Evolutionary conservation across 2,888 invertebrate species (phyloP).

Genomic region (Rhabditoides inermis): DNA sequence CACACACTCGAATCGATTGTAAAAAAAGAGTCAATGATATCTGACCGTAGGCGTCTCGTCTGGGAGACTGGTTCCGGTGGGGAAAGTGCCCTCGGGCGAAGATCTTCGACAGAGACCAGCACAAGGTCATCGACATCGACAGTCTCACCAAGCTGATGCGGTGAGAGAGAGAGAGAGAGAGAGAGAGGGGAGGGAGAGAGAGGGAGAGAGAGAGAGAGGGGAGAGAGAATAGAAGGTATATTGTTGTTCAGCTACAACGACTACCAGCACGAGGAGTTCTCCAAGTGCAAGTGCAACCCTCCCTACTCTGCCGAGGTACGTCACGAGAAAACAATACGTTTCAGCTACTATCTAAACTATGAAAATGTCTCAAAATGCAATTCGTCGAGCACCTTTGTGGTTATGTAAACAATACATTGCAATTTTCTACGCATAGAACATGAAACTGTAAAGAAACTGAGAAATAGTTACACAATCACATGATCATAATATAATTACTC

Average conservation of each 20-base stretch:
- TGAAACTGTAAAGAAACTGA: too few relatives aligned
- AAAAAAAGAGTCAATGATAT: too few relatives aligned
- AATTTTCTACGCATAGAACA: too few relatives aligned
- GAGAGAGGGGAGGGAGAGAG: conserved; percentile 56
- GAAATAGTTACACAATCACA: too few relatives aligned
- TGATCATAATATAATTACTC: too few relatives aligned
- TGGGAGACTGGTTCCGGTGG: conserved; percentile 64
- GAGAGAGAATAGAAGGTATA: too few relatives aligned
- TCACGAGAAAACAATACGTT: conserved; percentile 39
- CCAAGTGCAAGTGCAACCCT: conserved; percentile 65
- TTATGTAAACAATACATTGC: too few relatives aligned
- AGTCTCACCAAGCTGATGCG: conserved; percentile 62
- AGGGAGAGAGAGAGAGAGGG: background rate
- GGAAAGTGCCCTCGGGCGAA: conserved; percentile 56
- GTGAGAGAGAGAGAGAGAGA: conserved; percentile 27
- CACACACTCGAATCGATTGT: too few relatives aligned
- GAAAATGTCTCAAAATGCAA: too few relatives aligned
- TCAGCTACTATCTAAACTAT: conserved; percentile 67
- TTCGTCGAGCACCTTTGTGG: too few relatives aligned
- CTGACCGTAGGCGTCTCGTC: conserved; percentile 27
- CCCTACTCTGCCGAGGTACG: conserved; percentile 69
- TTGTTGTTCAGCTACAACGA: conserved; percentile 64
- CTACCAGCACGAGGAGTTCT: conserved; percentile 64
- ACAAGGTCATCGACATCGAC: conserved; percentile 59
- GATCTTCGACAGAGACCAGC: conserved; percentile 58